Percentiles rank a stretch among this genome's conserved stretches.
These are phyloP conservation scores for Drosophila tani DNA, from an alignment of 1,140 invertebrate genomes.

Conservation along the genomic window DNA sequence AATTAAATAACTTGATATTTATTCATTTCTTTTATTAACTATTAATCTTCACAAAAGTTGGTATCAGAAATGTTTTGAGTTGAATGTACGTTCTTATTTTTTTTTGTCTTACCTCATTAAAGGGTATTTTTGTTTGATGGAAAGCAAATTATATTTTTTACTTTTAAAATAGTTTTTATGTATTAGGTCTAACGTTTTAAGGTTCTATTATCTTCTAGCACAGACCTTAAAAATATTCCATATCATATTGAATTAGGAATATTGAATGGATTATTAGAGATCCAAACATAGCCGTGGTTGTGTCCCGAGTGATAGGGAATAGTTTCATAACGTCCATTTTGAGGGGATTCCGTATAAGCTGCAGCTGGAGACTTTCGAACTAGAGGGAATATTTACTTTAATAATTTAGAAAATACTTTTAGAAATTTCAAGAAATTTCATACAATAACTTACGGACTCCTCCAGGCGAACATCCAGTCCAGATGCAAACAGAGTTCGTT, in stretches of 20 bases:
- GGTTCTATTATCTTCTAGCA: neutral
- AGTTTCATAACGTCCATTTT: conserved; percentile 21
- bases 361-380: conserved; percentile 35
- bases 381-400: neutral
- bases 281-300: neutral
- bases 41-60: too few species aligned
- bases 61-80: too few species aligned
- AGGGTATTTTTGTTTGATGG: too few species aligned
- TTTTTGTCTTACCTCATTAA: too few species aligned
- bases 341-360: conserved; percentile 22
- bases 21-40: too few species aligned
- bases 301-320: neutral
- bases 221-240: conserved; percentile 20
- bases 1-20: too few species aligned
- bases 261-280: conserved; percentile 22
- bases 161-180: too few species aligned
- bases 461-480: conserved; percentile 34
- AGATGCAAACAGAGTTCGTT: conserved; percentile 12
- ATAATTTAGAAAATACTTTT: neutral
- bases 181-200: too few species aligned
- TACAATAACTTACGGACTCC: conserved; percentile 5
- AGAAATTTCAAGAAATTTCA: neutral
- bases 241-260: conserved; percentile 39
- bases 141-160: too few species aligned
- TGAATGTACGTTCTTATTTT: too few species aligned